phyloP scores from a whole-genome alignment of 2,113 vertebrate genomes.

The Ariopsis seemanni region DNA sequence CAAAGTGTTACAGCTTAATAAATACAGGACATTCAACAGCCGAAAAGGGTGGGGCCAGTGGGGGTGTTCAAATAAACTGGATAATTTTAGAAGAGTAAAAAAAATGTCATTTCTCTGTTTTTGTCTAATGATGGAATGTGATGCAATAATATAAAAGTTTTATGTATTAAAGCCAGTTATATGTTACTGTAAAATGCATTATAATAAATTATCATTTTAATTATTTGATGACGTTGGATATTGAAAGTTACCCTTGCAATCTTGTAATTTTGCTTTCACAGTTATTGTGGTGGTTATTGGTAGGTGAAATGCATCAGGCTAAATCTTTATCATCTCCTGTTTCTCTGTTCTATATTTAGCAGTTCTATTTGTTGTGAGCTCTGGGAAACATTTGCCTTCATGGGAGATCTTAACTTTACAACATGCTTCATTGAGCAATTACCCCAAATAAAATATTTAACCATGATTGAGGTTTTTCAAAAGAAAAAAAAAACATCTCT shows the following conservation, averaged over 20 bases:
- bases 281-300: neutral
- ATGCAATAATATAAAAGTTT: neutral
- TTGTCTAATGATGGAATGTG: neutral
- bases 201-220: neutral
- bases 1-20: neutral
- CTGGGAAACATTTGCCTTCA: neutral
- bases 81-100: neutral
- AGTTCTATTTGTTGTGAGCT: neutral
- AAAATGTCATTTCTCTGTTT: neutral
- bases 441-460: neutral
- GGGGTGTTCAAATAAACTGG: neutral
- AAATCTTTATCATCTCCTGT: slow-evolving; percentile 10
- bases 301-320: slow-evolving; percentile 10
- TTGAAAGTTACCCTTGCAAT: neutral
- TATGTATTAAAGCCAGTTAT: neutral
- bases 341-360: slow-evolving; percentile 16
- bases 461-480: neutral
- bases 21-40: neutral
- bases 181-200: neutral
- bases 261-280: neutral
- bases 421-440: neutral
- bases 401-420: neutral
- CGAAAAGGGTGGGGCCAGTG: neutral
- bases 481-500: neutral
- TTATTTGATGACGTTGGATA: neutral